Conservation (phyloP, 2,888 invertebrate genomes). For the Polymixis flavicincta region DNA sequence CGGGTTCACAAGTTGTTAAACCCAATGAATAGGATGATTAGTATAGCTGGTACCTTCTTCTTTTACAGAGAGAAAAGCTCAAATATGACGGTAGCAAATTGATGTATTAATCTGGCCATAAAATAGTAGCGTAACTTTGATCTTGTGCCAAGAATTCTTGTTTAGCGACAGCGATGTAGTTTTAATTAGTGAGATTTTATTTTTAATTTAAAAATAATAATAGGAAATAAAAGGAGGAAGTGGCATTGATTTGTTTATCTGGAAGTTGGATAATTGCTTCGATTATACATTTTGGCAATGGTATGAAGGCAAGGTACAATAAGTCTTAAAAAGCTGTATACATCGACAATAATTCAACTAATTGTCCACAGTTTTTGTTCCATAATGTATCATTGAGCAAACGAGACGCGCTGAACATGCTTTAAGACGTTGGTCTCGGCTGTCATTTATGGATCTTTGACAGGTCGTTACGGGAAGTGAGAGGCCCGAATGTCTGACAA, state of each 20-base stretch:
- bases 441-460: too few relatives aligned
- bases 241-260: background rate
- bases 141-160: conserved; percentile 29
- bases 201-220: background rate
- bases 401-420: too few relatives aligned
- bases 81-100: conserved; percentile 16
- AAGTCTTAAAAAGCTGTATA: background rate
- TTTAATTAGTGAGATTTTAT: background rate
- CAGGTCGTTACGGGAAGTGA: too few relatives aligned
- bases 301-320: background rate
- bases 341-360: background rate
- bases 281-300: background rate
- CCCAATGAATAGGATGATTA: conserved; percentile 52
- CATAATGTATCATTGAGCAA: too few relatives aligned
- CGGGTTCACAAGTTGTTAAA: conserved; percentile 45
- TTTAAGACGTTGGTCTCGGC: too few relatives aligned
- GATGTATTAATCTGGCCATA: conserved; percentile 18
- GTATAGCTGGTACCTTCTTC: conserved; percentile 13
- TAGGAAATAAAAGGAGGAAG: background rate
- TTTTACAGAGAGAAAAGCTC: conserved; percentile 10
- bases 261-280: background rate
- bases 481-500: too few relatives aligned
- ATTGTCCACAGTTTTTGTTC: background rate
- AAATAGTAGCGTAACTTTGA: conserved; percentile 17
- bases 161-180: background rate